Percentiles rank a stretch among this genome's conserved stretches.
Conservation (phyloP, 2,888 invertebrate genomes). For the Acrobasis repandana region DNA sequence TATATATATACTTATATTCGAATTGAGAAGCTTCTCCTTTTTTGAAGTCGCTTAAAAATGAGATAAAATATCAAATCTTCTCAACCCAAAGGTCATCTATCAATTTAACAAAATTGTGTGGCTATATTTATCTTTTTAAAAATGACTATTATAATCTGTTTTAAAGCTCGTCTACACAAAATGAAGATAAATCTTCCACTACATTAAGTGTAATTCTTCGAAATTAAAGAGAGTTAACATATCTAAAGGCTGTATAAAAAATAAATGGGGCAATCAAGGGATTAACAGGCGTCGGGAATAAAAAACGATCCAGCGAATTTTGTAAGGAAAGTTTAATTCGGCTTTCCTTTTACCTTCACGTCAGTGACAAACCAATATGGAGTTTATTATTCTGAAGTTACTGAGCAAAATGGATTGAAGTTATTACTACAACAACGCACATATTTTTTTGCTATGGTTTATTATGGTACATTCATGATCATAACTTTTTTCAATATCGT, state of each 20-base stretch:
- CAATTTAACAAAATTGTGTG: no score
- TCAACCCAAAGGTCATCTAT: no score
- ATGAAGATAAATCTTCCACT: background rate
- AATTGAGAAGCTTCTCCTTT: no score
- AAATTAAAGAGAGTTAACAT: slow-evolving; percentile 12
- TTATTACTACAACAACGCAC: background rate
- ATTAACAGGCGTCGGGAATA: slow-evolving; percentile 21
- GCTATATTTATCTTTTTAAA: no score
- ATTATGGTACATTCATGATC: no score
- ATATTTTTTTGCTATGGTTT: background rate
- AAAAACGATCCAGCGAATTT: slow-evolving; percentile 21
- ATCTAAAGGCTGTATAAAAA: slow-evolving; percentile 17
- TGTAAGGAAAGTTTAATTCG: slow-evolving; percentile 20
- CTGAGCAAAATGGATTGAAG: background rate
- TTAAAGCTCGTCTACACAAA: background rate
- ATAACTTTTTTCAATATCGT: no score
- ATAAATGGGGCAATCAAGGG: slow-evolving; percentile 23
- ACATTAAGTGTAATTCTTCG: background rate
- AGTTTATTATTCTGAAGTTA: background rate
- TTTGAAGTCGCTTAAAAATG: no score
- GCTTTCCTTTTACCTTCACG: slow-evolving; percentile 1
- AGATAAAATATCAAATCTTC: no score
- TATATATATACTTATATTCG: no score
- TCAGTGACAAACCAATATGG: slow-evolving; percentile 10
- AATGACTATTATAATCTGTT: background rate